Percentiles rank a stretch among this genome's conserved stretches.
Evolutionary conservation across 2,888 invertebrate species (phyloP).

Genomic region (Caradrina clavipalpis): DNA sequence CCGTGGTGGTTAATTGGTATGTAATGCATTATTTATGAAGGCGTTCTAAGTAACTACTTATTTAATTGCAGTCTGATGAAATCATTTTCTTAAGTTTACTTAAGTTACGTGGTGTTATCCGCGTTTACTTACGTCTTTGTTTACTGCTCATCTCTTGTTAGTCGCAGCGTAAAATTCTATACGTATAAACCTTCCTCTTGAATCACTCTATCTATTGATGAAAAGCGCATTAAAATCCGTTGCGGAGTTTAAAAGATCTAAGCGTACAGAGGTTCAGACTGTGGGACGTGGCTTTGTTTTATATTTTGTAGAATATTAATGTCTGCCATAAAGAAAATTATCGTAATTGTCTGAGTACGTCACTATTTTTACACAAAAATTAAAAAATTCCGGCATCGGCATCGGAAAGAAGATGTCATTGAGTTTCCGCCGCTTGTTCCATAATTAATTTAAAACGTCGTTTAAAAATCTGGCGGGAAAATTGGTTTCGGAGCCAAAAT

Average conservation of each 20-base stretch:
- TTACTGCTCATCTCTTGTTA: too few relatives aligned
- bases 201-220: too few relatives aligned
- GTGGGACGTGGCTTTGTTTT: too few relatives aligned
- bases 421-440: conserved; percentile 54
- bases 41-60: conserved; percentile 20
- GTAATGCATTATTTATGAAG: conserved; percentile 48
- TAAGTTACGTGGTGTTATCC: background rate
- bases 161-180: too few relatives aligned
- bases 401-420: conserved; percentile 57
- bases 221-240: too few relatives aligned
- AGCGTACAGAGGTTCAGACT: too few relatives aligned
- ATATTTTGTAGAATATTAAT: conserved; percentile 17
- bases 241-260: too few relatives aligned
- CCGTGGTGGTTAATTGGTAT: conserved; percentile 16
- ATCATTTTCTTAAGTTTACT: background rate
- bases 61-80: conserved; percentile 22
- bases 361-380: conserved; percentile 30
- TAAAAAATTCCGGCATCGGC: conserved; percentile 43
- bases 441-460: conserved; percentile 58
- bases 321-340: conserved; percentile 35
- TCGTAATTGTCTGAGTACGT: conserved; percentile 47
- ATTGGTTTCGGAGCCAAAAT: conserved; percentile 49
- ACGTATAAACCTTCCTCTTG: too few relatives aligned
- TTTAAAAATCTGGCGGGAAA: conserved; percentile 52
- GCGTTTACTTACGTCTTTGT: too few relatives aligned